phyloP scores from a whole-genome alignment of 2,113 vertebrate genomes.

The Phaetusa simplex region DNA sequence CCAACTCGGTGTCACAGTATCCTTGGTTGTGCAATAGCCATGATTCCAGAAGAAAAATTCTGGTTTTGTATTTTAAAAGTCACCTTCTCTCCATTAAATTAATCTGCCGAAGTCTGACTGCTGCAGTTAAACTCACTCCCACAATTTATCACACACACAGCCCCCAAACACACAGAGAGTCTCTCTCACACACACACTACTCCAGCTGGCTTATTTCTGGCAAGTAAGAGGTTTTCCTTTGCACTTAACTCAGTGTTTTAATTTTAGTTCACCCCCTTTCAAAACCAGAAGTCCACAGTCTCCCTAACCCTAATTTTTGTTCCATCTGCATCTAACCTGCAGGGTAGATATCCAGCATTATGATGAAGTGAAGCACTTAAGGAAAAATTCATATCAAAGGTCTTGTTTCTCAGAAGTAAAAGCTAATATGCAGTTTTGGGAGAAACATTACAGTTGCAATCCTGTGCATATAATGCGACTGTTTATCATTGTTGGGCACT shows the following conservation, averaged over 20 bases:
- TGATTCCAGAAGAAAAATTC: background rate
- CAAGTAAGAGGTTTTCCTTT: background rate
- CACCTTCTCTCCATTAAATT: background rate
- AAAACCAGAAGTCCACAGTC: background rate
- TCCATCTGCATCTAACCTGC: background rate
- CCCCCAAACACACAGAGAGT: background rate
- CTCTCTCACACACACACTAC: background rate
- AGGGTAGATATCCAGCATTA: background rate
- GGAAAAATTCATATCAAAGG: background rate
- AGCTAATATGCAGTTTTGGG: conserved; percentile 70
- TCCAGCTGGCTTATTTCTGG: background rate
- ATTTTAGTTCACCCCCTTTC: background rate
- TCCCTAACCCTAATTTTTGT: background rate
- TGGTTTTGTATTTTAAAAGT: conserved; percentile 1
- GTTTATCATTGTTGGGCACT: conserved; percentile 66
- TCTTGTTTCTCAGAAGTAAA: conserved; percentile 56
- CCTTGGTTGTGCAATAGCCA: background rate
- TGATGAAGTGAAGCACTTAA: conserved; percentile 4
- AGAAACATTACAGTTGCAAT: conserved; percentile 61
- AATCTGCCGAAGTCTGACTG: background rate
- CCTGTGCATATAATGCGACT: conserved; percentile 51
- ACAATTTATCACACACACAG: background rate
- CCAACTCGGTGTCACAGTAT: background rate
- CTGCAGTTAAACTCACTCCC: background rate
- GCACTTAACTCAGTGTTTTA: background rate